A percentile compares a stretch with the other conserved stretches of the same genome.
Conservation (phyloP, 2,888 invertebrate genomes). For the Drosophila subsilvestris region DNA sequence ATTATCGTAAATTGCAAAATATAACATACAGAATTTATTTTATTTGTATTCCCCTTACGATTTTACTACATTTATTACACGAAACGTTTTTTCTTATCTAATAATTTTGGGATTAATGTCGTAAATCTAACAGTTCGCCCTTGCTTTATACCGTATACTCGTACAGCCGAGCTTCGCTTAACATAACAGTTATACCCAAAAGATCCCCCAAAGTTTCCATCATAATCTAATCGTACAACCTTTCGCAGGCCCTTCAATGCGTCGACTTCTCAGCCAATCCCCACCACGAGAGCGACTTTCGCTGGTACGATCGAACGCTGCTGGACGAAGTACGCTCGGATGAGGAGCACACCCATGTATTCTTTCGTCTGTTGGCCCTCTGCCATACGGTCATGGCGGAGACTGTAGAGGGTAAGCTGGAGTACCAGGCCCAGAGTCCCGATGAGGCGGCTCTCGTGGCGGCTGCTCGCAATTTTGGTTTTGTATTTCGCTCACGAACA, state of each 20-base stretch:
- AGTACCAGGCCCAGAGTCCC: slow-evolving; percentile 95
- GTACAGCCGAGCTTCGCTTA: slow-evolving; percentile 44
- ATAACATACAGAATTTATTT: neutral
- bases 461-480: slow-evolving; percentile 99
- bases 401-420: slow-evolving; percentile 89
- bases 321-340: slow-evolving; percentile 92
- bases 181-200: slow-evolving; percentile 6
- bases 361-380: slow-evolving; percentile 96
- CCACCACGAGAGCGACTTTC: slow-evolving; percentile 95
- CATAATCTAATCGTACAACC: neutral
- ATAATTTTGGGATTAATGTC: slow-evolving; percentile 12
- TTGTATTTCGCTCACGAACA: slow-evolving; percentile 97
- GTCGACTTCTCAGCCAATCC: slow-evolving; percentile 98
- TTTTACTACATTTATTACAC: neutral
- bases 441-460: slow-evolving; percentile 99
- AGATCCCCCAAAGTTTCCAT: too few species aligned
- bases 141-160: slow-evolving; percentile 20
- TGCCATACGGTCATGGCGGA: slow-evolving; percentile 99
- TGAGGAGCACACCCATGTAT: slow-evolving; percentile 91
- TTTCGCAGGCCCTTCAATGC: slow-evolving; percentile 88
- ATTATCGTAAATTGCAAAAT: slow-evolving; percentile 5
- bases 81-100: neutral
- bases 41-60: neutral
- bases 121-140: slow-evolving; percentile 4
- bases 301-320: slow-evolving; percentile 95